A percentile compares a stretch with the other conserved stretches of the same genome.
phyloP scores from a whole-genome alignment of 2,113 vertebrate genomes.

The Notarius quadriscutis region DNA sequence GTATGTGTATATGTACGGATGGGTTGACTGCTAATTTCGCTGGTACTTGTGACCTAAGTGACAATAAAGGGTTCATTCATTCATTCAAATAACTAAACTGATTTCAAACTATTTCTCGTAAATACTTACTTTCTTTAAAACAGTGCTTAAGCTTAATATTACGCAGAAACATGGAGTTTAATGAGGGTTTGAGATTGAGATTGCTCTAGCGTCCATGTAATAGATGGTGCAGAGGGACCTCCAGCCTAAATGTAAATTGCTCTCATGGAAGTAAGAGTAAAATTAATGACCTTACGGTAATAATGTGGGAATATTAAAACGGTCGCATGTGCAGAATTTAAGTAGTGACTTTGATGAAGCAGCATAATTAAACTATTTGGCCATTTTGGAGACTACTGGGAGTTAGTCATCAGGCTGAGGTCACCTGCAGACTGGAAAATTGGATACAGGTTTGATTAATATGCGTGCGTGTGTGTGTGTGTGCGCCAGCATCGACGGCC shows the following conservation, averaged over 20 bases:
- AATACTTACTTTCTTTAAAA: background rate
- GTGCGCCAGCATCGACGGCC: constrained; percentile 82
- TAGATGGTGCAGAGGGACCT: background rate
- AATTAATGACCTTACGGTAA: background rate
- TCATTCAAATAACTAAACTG: background rate
- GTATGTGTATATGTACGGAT: too few relatives aligned
- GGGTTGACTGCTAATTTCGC: too few relatives aligned
- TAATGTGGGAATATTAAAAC: background rate
- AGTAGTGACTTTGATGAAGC: background rate
- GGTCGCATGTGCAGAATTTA: background rate
- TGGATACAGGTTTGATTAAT: constrained; percentile 13
- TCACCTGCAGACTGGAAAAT: background rate
- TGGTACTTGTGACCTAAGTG: too few relatives aligned
- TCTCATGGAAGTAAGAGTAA: background rate
- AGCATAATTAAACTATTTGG: background rate
- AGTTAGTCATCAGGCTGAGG: constrained; percentile 4
- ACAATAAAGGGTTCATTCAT: too few relatives aligned
- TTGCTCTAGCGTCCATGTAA: background rate
- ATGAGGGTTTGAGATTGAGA: background rate
- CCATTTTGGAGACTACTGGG: background rate
- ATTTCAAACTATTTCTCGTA: background rate
- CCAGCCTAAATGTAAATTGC: background rate
- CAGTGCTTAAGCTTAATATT: background rate
- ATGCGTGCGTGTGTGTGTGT: background rate
- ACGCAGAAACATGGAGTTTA: background rate